Evolutionary conservation across 1,140 invertebrate genomes (phyloP).

Genomic region (Polyergus mexicanus): DNA sequence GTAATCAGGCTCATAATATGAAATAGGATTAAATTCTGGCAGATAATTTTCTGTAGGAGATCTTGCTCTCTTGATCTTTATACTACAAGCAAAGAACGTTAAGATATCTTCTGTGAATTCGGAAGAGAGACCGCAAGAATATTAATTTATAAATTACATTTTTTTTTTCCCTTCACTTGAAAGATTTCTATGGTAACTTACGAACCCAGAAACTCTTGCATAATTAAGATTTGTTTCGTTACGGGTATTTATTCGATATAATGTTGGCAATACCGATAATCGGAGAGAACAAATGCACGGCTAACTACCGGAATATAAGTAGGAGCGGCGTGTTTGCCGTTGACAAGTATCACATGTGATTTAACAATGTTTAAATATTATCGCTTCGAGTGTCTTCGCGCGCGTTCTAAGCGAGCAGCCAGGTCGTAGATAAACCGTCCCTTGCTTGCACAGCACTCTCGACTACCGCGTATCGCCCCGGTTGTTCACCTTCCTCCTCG

Average conservation of each 20-base stretch:
- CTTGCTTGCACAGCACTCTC: constrained; percentile 74
- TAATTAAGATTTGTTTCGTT: not conserved
- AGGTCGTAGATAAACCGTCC: constrained; percentile 75
- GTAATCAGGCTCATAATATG: not conserved
- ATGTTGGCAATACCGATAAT: constrained; percentile 44
- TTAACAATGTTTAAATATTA: constrained; percentile 79
- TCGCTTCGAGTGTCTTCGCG: constrained; percentile 65
- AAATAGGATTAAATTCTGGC: not conserved
- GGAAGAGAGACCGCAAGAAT: not conserved
- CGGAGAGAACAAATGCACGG: constrained; percentile 20
- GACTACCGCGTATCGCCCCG: constrained; percentile 66
- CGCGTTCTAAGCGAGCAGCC: constrained; percentile 60
- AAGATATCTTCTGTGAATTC: not conserved
- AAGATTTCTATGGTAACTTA: not conserved
- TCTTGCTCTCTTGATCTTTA: not conserved
- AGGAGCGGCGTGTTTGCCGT: constrained; percentile 64
- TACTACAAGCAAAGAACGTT: not conserved
- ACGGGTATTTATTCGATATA: not conserved
- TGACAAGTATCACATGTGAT: constrained; percentile 71
- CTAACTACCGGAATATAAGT: constrained; percentile 29
- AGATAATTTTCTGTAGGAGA: not conserved
- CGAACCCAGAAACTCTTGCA: not conserved
- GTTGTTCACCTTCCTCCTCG: constrained; percentile 62
- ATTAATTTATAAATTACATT: not conserved
- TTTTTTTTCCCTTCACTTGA: not conserved